These are phyloP conservation scores for Cettia cetti DNA, from an alignment of 2,113 vertebrate species.

Conservation along the genomic window DNA sequence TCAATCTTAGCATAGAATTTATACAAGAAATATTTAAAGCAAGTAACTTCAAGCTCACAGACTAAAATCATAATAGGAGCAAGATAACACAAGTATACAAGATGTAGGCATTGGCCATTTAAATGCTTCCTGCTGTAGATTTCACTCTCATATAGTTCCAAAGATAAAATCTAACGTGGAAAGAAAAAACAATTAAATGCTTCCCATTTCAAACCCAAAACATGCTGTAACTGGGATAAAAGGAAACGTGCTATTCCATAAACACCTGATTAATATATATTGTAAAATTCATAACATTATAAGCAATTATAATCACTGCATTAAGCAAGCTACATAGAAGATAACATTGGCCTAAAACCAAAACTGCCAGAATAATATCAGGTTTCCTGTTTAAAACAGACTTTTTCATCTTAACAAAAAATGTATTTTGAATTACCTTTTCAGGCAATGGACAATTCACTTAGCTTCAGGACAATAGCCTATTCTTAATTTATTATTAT, in stretches of 20 bases:
- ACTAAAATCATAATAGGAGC: constrained; percentile 28
- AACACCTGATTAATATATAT: not conserved
- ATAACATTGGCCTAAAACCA: not conserved
- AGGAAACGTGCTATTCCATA: not conserved
- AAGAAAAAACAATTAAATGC: not conserved
- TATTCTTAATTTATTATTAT: not conserved
- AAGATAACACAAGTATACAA: not conserved
- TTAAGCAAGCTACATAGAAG: not conserved
- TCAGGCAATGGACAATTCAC: not conserved
- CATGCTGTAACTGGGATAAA: not conserved
- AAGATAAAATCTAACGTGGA: constrained; percentile 42
- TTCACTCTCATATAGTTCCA: not conserved
- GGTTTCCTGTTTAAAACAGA: constrained; percentile 19
- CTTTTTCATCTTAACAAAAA: constrained; percentile 4
- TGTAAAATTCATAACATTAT: not conserved
- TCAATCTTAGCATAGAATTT: not conserved
- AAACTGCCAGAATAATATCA: not conserved
- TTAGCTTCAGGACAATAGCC: not conserved
- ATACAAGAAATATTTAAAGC: constrained; percentile 7
- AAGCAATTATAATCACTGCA: not conserved
- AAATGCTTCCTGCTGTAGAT: constrained; percentile 33
- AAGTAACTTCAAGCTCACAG: constrained; percentile 10
- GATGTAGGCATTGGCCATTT: not conserved
- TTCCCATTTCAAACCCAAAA: constrained; percentile 5
- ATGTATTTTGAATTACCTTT: not conserved